Evolutionary conservation across 2,888 invertebrate genomes (phyloP), one percentile per base, ranked within the genome.

Genomic region (Trachelus tabidus): DNA sequence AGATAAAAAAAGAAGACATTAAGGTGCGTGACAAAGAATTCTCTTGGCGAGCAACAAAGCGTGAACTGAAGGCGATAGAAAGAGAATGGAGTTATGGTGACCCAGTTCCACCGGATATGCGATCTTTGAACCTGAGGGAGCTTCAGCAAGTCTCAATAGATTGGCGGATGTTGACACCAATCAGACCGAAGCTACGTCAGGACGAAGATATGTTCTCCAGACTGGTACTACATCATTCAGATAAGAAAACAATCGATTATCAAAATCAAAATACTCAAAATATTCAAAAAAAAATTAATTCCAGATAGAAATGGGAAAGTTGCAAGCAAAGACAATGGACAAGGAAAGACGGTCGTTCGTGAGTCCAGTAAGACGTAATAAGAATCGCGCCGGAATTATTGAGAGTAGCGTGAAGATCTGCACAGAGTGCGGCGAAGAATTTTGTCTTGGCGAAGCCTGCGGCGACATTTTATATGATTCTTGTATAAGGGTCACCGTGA

Each of bases 161-260:
- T 89, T 98, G 98, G 98, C 95, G 96, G 91, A 98, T 98, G 98
- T 93, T 98, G 78, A 98, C 98, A 23, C 95, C 96, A n/a, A 91
- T 96, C 37, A 93, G 97, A 85, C 98, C 98, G 0, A 97, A 97
- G 90, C 94, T 94, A 40, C 96, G 96, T 87, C 92, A 94, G 34
- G 98, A 98, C 86, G 97, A 98, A 92, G 96, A 97, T 88, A 96
- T 96, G 92, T 98, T 96, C 89, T 96, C 96, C 82, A 86, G 90
- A 87, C 78, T 91, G 87, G 91, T 91, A 83, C 80, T 34, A 0
- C 40, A 23, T 6, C 15, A 30, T 3, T n/a, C 9, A 11, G 6
- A 30, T 1, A 15, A 69, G 30, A 15, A 11, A 30, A 33, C 3
- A 69, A 69, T 69, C 0, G 30, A 69, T 11, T 9, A 6, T 11